Evolutionary conservation across 1,140 invertebrate species (phyloP).

Genomic region (Camponotus pennsylvanicus): DNA sequence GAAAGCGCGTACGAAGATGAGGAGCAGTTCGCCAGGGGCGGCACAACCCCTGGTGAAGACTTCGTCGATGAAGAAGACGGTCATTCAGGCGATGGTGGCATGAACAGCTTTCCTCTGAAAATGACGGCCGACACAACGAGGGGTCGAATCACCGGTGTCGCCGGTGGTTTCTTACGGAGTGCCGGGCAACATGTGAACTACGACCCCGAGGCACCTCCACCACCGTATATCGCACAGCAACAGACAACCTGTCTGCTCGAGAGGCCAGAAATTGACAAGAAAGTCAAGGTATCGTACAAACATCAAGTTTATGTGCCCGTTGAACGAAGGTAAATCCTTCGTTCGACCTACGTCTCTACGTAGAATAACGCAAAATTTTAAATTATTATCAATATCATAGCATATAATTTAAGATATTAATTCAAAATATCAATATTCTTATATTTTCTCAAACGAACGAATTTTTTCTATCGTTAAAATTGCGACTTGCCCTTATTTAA

Average conservation of each 20-base stretch:
- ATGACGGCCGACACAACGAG: conserved; percentile 73
- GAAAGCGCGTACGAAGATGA: conserved; percentile 85
- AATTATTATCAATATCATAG: neutral
- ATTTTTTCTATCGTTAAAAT: neutral
- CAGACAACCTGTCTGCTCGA: conserved; percentile 83
- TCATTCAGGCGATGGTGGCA: conserved; percentile 8
- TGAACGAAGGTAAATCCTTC: neutral
- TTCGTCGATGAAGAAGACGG: conserved; percentile 81
- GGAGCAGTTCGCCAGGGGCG: conserved; percentile 79
- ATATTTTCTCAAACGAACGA: conserved; percentile 1
- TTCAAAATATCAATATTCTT: neutral
- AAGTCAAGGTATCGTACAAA: conserved; percentile 85
- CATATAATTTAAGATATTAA: neutral
- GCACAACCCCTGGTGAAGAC: conserved; percentile 78
- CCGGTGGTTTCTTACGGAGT: conserved; percentile 78
- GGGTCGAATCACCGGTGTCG: conserved; percentile 55
- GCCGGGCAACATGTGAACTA: conserved; percentile 80
- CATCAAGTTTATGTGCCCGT: neutral
- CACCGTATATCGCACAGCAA: conserved; percentile 66
- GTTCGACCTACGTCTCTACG: too few relatives aligned
- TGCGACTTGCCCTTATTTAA: neutral
- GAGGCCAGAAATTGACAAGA: conserved; percentile 86
- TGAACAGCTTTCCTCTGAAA: conserved; percentile 71
- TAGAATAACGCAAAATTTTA: neutral
- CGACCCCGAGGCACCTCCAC: conserved; percentile 82